These are phyloP conservation scores for Nixonia krombeini DNA, from an alignment of 1,140 invertebrate species.

Conservation along the genomic window DNA sequence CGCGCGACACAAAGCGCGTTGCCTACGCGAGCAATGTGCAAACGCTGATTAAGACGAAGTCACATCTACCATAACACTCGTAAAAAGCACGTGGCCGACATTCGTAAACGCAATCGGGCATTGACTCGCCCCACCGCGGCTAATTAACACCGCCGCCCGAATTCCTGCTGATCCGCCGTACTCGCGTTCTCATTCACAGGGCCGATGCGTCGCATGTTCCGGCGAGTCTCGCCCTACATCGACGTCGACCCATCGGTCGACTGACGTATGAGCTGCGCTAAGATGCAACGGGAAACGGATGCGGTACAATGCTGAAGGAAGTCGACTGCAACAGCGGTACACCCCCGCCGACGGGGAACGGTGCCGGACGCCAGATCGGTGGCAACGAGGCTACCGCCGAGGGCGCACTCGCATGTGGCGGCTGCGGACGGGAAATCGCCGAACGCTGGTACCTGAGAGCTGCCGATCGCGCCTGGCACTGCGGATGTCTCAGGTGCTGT, in stretches of 20 bases:
- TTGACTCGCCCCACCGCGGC: slow-evolving; percentile 59
- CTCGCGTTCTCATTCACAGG: slow-evolving; percentile 67
- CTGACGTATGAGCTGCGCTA: no score
- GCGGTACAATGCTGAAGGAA: slow-evolving; percentile 67
- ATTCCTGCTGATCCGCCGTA: slow-evolving; percentile 66
- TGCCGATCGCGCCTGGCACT: slow-evolving; percentile 92
- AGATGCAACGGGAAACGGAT: slow-evolving; percentile 32
- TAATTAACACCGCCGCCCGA: slow-evolving; percentile 65
- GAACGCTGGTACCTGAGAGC: slow-evolving; percentile 86
- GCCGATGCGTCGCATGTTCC: no score
- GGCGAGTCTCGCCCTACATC: no score
- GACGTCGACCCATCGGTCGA: no score
- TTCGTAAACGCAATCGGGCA: slow-evolving; percentile 55
- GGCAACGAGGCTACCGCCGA: slow-evolving; percentile 46
- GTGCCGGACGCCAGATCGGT: slow-evolving; percentile 36
- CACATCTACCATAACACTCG: slow-evolving; percentile 50
- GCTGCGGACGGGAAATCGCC: slow-evolving; percentile 66
- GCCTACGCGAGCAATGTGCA: slow-evolving; percentile 33
- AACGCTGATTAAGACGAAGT: slow-evolving; percentile 54
- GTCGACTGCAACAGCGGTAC: slow-evolving; percentile 64
- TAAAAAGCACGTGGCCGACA: slow-evolving; percentile 55
- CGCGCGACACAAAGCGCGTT: slow-evolving; percentile 5
- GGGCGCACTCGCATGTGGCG: slow-evolving; percentile 59
- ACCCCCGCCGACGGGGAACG: slow-evolving; percentile 58
- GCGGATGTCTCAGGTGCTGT: slow-evolving; percentile 87